Conservation (phyloP, 2,113 vertebrate genomes). For the Bufo bufo region DNA sequence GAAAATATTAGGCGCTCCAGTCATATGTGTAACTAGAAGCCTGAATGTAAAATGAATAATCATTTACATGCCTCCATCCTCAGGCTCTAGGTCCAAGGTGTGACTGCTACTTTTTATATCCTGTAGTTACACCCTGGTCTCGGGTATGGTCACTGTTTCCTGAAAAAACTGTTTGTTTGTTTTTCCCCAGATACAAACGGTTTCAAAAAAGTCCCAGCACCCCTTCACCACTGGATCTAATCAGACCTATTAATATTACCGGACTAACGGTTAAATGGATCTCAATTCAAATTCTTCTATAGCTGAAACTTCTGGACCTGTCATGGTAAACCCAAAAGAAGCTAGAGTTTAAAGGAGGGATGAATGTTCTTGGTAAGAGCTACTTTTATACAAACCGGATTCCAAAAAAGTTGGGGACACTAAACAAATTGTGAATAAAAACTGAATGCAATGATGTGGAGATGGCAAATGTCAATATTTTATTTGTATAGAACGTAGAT, state of each 20-base stretch:
- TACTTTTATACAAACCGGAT: neutral
- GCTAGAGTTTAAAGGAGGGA: slow-evolving; percentile 82
- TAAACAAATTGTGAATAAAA: too few relatives aligned
- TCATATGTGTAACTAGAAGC: too few relatives aligned
- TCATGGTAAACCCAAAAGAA: slow-evolving; percentile 70
- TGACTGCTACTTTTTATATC: too few relatives aligned
- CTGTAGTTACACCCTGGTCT: too few relatives aligned
- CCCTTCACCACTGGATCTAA: slow-evolving; percentile 44
- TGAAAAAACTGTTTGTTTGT: neutral
- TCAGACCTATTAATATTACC: slow-evolving; percentile 65
- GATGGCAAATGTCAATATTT: too few relatives aligned
- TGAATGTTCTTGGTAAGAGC: slow-evolving; percentile 82
- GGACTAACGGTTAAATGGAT: slow-evolving; percentile 37
- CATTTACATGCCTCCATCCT: too few relatives aligned
- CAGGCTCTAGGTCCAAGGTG: too few relatives aligned
- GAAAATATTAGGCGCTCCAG: too few relatives aligned
- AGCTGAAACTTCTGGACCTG: slow-evolving; percentile 62
- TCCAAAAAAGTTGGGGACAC: too few relatives aligned
- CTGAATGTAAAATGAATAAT: too few relatives aligned
- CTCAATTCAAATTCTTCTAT: slow-evolving; percentile 57
- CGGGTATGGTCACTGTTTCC: neutral
- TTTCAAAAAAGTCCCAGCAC: slow-evolving; percentile 70
- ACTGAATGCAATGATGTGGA: too few relatives aligned
- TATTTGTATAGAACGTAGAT: too few relatives aligned
- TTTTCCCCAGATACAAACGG: slow-evolving; percentile 76